Evolutionary conservation across 2,888 invertebrate species (phyloP).

Genomic region (Agrilus biguttatus): DNA sequence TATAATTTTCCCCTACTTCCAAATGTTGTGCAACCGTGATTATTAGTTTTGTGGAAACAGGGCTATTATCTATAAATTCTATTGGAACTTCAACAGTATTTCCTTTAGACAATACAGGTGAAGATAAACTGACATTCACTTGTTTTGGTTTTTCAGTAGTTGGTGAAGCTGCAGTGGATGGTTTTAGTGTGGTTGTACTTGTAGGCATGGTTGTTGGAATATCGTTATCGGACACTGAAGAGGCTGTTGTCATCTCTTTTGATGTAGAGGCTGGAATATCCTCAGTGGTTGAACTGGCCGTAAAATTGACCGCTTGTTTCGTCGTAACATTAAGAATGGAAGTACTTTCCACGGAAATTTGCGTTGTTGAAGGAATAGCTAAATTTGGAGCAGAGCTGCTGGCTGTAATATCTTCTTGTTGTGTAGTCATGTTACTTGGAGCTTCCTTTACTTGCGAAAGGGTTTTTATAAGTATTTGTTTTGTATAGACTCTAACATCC

Average conservation of each 20-base stretch:
- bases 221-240: neutral
- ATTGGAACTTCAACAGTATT: slow-evolving; percentile 12
- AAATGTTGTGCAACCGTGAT: slow-evolving; percentile 14
- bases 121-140: too few species aligned
- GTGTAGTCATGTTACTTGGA: neutral
- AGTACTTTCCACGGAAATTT: too few species aligned
- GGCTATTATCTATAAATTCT: slow-evolving; percentile 18
- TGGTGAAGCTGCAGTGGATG: too few species aligned
- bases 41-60: too few species aligned
- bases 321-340: too few species aligned
- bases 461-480: slow-evolving; percentile 2
- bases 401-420: too few species aligned
- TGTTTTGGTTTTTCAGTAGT: too few species aligned
- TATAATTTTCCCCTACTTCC: slow-evolving; percentile 37
- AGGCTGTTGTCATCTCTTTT: neutral
- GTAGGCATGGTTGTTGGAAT: neutral
- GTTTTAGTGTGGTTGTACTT: too few species aligned
- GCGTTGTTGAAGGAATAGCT: neutral
- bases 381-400: neutral
- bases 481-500: slow-evolving; percentile 17
- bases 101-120: neutral
- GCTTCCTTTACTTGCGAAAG: slow-evolving; percentile 1
- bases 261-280: too few species aligned
- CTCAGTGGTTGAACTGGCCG: too few species aligned
- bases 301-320: too few species aligned